phyloP scores from a whole-genome alignment of 2,113 vertebrate species.

The Lipotes vexillifer region DNA sequence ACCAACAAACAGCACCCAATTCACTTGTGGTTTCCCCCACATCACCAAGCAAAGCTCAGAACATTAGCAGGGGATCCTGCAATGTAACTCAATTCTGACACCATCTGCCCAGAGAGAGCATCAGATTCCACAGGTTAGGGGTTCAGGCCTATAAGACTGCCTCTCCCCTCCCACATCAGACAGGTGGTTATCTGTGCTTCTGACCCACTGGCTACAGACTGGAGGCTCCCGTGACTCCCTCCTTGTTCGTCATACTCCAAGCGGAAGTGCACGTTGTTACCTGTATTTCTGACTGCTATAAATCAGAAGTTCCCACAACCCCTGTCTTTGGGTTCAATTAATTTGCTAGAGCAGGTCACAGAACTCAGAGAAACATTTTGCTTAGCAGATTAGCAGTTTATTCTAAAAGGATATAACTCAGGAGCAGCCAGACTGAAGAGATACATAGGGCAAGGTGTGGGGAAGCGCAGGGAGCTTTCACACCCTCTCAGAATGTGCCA shows the following conservation, averaged over 20 bases:
- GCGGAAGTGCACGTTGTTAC: neutral
- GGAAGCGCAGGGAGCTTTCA: neutral
- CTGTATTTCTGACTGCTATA: neutral
- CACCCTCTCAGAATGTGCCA: fast-evolving
- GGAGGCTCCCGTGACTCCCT: neutral
- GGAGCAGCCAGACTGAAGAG: neutral
- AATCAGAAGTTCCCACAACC: neutral
- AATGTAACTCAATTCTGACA: neutral
- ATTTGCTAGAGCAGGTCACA: neutral
- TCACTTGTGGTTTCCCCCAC: neutral
- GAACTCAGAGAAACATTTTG: neutral
- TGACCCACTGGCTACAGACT: neutral
- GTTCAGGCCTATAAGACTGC: neutral
- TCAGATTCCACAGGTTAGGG: neutral
- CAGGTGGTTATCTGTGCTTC: neutral
- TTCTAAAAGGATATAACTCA: neutral
- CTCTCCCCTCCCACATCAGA: neutral
- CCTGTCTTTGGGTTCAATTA: neutral
- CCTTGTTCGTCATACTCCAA: neutral
- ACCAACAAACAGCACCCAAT: neutral
- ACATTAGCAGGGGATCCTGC: neutral
- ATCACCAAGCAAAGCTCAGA: neutral
- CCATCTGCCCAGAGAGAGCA: neutral
- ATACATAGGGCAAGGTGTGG: neutral
- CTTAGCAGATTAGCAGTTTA: neutral